Conservation (phyloP, 2,888 invertebrate genomes). For the Poecilus cupreus region DNA sequence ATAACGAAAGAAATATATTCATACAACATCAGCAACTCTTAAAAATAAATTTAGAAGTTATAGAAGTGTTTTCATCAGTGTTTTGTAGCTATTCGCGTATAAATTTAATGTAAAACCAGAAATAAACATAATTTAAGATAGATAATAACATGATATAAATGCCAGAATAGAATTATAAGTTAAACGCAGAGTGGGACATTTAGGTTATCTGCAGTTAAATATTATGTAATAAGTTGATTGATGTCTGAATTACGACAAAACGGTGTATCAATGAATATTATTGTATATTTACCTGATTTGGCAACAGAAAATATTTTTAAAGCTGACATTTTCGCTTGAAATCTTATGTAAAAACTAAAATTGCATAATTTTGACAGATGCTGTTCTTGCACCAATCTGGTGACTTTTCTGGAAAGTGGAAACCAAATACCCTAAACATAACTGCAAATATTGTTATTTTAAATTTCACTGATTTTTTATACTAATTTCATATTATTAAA, state of each 20-base stretch:
- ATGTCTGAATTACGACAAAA: too few relatives aligned
- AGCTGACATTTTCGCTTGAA: constrained; percentile 72
- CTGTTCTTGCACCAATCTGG: not conserved
- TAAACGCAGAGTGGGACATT: not conserved
- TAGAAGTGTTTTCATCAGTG: too few relatives aligned
- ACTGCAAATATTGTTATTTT: too few relatives aligned
- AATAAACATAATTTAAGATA: not conserved
- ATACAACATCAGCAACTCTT: too few relatives aligned
- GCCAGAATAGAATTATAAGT: not conserved
- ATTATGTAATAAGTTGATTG: too few relatives aligned
- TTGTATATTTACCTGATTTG: constrained; percentile 70
- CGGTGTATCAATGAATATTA: not conserved
- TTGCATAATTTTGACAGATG: constrained; percentile 40
- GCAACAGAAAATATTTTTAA: constrained; percentile 76
- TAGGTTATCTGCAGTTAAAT: not conserved
- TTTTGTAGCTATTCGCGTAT: too few relatives aligned
- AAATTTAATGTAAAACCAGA: too few relatives aligned
- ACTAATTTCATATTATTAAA: too few relatives aligned
- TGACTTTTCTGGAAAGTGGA: too few relatives aligned
- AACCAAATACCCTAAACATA: too few relatives aligned
- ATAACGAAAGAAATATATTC: not conserved
- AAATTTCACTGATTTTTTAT: too few relatives aligned
- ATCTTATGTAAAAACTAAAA: constrained; percentile 34
- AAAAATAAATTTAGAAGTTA: too few relatives aligned
- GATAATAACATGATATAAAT: not conserved